A percentile compares a stretch with the other conserved stretches of the same genome.
Conservation (phyloP, 2,113 vertebrate genomes). For the Hippolais icterina region DNA sequence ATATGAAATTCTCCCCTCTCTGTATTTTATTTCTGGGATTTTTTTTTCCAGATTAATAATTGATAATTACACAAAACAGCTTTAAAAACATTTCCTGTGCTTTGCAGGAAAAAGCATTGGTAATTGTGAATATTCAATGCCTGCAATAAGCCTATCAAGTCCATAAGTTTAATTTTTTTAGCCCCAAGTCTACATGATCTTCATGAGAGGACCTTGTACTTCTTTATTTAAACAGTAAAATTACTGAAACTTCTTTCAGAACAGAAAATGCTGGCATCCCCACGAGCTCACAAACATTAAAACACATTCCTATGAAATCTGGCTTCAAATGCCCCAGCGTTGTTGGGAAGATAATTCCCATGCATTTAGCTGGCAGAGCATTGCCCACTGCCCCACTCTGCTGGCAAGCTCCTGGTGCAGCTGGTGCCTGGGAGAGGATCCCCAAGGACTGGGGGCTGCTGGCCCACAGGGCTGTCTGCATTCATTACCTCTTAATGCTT, state of each 20-base stretch:
- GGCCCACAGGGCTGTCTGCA: background rate
- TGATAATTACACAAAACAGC: background rate
- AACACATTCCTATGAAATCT: background rate
- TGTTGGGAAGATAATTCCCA: background rate
- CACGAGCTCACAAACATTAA: background rate
- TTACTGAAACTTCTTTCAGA: background rate
- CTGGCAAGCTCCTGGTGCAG: background rate
- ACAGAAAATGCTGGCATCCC: background rate
- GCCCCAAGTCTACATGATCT: background rate
- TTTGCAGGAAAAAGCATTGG: background rate
- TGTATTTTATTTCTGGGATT: background rate
- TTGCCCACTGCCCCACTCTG: background rate
- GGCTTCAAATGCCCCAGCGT: fast-evolving
- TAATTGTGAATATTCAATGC: background rate
- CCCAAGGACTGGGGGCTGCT: background rate
- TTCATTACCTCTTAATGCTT: background rate
- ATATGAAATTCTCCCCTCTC: background rate
- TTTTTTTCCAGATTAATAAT: background rate
- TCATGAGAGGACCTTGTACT: background rate
- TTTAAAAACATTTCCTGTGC: background rate
- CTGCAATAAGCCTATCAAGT: background rate
- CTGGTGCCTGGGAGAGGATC: background rate
- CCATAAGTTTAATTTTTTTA: background rate
- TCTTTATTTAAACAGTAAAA: background rate
- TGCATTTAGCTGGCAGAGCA: background rate